Percentiles rank a stretch among this genome's conserved stretches.
phyloP scores from a whole-genome alignment of 2,113 vertebrate species.

The Corythoichthys intestinalis region DNA sequence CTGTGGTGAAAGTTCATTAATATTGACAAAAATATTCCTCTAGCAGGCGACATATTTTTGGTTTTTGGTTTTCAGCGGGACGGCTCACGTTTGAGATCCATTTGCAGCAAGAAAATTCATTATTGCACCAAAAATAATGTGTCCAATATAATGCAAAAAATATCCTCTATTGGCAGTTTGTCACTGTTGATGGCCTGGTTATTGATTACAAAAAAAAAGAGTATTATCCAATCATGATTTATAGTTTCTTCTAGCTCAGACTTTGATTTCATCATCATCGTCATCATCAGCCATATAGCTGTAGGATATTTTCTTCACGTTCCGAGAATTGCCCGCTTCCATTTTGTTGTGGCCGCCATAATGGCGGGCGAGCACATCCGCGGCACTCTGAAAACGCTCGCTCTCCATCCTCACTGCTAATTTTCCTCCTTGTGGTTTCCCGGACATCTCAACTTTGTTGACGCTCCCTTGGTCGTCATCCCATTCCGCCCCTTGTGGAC shows the following conservation, averaged over 20 bases:
- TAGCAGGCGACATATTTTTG: no score
- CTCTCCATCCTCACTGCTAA: conserved; percentile 56
- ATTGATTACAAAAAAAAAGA: conserved; percentile 19
- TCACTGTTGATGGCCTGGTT: not conserved
- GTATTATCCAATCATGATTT: conserved; percentile 11
- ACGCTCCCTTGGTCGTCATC: conserved; percentile 42
- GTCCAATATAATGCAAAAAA: not conserved
- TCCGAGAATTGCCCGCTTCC: conserved; percentile 34
- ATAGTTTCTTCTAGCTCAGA: conserved; percentile 66
- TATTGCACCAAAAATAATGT: not conserved
- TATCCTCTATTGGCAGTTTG: not conserved
- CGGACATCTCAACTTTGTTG: conserved; percentile 33
- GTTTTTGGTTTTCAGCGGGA: no score
- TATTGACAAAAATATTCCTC: no score
- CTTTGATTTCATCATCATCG: conserved; percentile 89
- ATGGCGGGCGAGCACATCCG: conserved; percentile 70
- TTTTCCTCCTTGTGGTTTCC: conserved; percentile 30
- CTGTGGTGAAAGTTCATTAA: no score
- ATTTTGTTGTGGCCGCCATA: conserved; percentile 51
- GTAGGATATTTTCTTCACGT: conserved; percentile 70
- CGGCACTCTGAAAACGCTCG: conserved; percentile 64
- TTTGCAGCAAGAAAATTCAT: not conserved
- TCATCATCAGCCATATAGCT: conserved; percentile 80
- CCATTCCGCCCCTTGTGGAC: conserved; percentile 49
- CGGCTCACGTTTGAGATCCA: not conserved